These are phyloP conservation scores for Philhelius pedissequus DNA, from an alignment of 2,888 invertebrate genomes.

Conservation along the genomic window DNA sequence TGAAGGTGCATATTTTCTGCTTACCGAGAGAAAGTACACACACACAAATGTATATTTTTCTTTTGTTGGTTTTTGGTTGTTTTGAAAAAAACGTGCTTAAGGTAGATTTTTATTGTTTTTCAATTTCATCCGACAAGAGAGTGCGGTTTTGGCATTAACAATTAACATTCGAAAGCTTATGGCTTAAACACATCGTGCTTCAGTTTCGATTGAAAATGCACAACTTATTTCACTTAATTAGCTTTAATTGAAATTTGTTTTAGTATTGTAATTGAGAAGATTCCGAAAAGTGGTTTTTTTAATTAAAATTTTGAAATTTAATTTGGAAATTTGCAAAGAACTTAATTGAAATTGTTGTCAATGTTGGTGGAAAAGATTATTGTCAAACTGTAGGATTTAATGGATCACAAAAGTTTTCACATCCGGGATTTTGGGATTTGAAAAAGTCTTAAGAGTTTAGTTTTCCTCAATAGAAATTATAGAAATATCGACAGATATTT, in stretches of 20 bases:
- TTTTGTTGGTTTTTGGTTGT: background rate
- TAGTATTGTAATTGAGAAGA: background rate
- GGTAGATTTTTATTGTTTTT: background rate
- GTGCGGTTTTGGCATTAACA: constrained; percentile 8
- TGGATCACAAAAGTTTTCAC: no score
- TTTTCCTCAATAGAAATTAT: no score
- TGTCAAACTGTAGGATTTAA: no score
- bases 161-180: constrained; percentile 1
- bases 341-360: background rate
- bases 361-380: no score
- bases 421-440: no score
- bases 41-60: background rate
- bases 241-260: constrained; percentile 21
- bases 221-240: background rate
- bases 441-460: no score
- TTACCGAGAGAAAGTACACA: background rate
- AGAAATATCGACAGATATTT: no score
- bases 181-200: background rate
- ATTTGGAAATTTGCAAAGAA: background rate
- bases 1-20: constrained; percentile 3
- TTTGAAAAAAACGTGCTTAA: constrained; percentile 2
- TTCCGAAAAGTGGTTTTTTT: background rate
- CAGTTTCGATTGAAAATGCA: background rate
- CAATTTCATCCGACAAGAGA: background rate
- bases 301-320: background rate